Percentiles rank a stretch among this genome's conserved stretches.
Evolutionary conservation across 2,113 vertebrate species (phyloP).

Genomic region (Rynchops niger): DNA sequence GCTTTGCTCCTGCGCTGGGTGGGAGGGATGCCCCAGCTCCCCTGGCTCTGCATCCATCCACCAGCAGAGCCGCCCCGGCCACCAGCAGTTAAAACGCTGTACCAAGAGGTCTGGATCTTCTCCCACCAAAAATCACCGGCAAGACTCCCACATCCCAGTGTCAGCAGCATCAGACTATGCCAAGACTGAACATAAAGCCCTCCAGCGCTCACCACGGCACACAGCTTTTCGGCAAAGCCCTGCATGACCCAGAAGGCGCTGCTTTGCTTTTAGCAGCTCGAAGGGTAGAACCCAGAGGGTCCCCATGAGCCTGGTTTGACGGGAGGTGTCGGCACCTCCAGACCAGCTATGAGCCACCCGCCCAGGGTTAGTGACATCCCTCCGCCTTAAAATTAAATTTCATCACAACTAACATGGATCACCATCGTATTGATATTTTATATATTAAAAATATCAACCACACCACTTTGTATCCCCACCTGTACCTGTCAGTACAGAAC

Average conservation of each 20-base stretch:
- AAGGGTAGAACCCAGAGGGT: background rate
- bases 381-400: background rate
- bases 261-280: background rate
- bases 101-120: background rate
- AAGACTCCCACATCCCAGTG: background rate
- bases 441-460: background rate
- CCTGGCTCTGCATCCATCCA: background rate
- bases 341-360: background rate
- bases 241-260: background rate
- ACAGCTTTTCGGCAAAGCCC: background rate
- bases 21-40: too few relatives aligned
- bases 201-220: accelerated
- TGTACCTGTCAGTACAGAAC: accelerated
- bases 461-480: background rate
- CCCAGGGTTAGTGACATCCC: background rate
- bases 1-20: background rate
- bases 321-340: background rate
- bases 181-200: background rate
- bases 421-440: background rate
- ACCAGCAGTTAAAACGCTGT: background rate
- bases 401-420: background rate
- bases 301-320: background rate
- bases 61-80: background rate
- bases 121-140: background rate
- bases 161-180: background rate